phyloP scores from a whole-genome alignment of 1,140 invertebrate species.

The Dinoponera quadriceps region DNA sequence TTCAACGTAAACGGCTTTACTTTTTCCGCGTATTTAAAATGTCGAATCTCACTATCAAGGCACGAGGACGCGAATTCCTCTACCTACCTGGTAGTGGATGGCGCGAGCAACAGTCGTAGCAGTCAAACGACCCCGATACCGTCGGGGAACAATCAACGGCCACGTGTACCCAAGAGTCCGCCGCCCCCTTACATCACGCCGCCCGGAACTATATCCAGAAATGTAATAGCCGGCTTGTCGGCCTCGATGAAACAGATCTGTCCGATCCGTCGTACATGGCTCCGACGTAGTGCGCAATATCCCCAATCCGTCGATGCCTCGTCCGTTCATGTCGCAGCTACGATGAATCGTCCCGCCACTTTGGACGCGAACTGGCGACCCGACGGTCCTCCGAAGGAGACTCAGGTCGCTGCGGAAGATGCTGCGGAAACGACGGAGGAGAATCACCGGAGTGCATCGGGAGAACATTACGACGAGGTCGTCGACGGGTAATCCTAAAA shows the following conservation, averaged over 20 bases:
- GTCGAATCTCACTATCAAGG: constrained; percentile 48
- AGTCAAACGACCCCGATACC: constrained; percentile 54
- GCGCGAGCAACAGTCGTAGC: constrained; percentile 56
- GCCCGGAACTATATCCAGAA: constrained; percentile 75
- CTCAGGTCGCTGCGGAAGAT: neutral
- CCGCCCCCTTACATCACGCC: constrained; percentile 83
- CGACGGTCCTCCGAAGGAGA: neutral
- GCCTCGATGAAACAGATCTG: neutral
- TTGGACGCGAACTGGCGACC: constrained; percentile 20
- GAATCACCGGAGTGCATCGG: constrained; percentile 25
- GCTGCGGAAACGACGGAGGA: constrained; percentile 27
- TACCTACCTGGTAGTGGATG: constrained; percentile 53
- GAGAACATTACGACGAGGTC: constrained; percentile 37
- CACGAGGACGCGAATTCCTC: constrained; percentile 68
- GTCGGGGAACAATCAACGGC: neutral
- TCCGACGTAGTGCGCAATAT: constrained; percentile 38
- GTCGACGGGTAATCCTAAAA: constrained; percentile 33
- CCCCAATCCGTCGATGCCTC: constrained; percentile 67
- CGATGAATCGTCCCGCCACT: constrained; percentile 64
- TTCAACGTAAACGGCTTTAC: too few species aligned
- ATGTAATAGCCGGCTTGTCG: constrained; percentile 61
- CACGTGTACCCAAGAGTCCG: constrained; percentile 78
- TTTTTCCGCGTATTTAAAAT: too few species aligned
- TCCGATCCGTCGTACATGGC: constrained; percentile 61
- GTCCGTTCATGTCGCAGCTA: constrained; percentile 76